Evolutionary conservation across 2,888 invertebrate genomes (phyloP), one percentile per base, ranked within the genome.

Genomic region (Rhagophthalmus giganteus): DNA sequence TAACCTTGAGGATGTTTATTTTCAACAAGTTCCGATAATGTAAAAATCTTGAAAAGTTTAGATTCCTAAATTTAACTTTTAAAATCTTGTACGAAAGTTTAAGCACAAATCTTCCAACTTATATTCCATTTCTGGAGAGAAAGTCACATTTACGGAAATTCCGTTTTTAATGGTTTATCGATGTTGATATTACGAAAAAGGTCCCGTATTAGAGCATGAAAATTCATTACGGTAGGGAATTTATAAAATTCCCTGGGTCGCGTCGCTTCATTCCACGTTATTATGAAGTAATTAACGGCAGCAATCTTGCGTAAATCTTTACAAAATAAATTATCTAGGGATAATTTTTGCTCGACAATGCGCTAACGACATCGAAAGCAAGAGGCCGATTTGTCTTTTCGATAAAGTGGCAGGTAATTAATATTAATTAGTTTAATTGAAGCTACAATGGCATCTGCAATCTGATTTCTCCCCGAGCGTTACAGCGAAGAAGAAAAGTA

Each of bases 51-150:
- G 3, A 7, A 25, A 37, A 26, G 13, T 13, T 26, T 14, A 14
- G 26, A 27, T 27, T 27, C 38, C 25, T 38, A 38, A 38, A 38
- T 38, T 38, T 38, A 38, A 38, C 27, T 27, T 38, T 12, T 25
- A 25, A 25, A 33, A 35, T 20, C 25, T 38, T 10, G 4, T 25
- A 13, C 8, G 13, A 38, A 38, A 38, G 14, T 38, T 38, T 10
- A 5, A 38, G 15, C 27, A 38, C 38, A 38, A 38, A 38, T 38
- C 38, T 26, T 38, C 25, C 27, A 38, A 38, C 13, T 38, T 26
- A 15, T 12, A 27, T 27, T 38, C 38, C 11, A 26, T 38, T 38
- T 38, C 12, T 14, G 12, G 11, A 25, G 26, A 26, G 13, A n/a
- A 38, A 26, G 13, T 25, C 26, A 14, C 15, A 14, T 26, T 38